Base-by-base conservation (phyloP, 2,797 vertebrate genomes). In the Sarcoramphus papa region DNA sequence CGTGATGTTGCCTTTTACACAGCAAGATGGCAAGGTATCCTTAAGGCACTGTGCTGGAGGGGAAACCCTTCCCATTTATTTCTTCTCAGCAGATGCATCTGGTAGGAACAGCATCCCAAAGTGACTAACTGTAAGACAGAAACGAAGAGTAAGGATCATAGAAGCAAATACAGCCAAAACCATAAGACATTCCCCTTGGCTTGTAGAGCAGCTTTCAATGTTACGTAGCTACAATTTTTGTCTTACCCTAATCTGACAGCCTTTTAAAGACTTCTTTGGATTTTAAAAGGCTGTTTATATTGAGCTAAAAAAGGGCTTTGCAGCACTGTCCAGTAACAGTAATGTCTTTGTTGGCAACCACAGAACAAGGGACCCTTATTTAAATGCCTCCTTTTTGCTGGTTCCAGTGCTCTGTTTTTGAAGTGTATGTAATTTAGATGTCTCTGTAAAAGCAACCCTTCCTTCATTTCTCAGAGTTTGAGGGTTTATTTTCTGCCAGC, bases 401-500 rank as follows among this genome's bases (percentile, higher is more conserved):
- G 28, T 82, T 67, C 76, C 18, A 41, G 19, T 40, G 48, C 43
- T 88, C 68, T 94, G 81, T 11, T 93, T 91, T 88, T 92, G 79
- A 93, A 90, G 82, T 43, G 62, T 67, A 17, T 81, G 41, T 62
- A 91, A 96, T 96, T 95, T 93, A 91, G 81, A 88, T 64, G 74
- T 85, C 91, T 92, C 85, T 91, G 56, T 75, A 90, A 92, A 95
- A 95, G 40, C 47, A 92, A 65, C 35, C 69, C 17, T 90, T 92
- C 84, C 92, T 90, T 91, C 64, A 90, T 90, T 94, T 80, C 89
- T 93, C 81, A 60, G 68, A 88, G 53, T 91, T 85, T 75, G 69
- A 92, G 54, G 37, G 62, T 91, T 81, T 93, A 68, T 94, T 94
- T 96, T 97, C 91, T 90, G 54, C 69, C 89, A 96, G 89, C 87